Evolutionary conservation across 2,888 invertebrate genomes (phyloP).

Genomic region (Drosophila emarginata): DNA sequence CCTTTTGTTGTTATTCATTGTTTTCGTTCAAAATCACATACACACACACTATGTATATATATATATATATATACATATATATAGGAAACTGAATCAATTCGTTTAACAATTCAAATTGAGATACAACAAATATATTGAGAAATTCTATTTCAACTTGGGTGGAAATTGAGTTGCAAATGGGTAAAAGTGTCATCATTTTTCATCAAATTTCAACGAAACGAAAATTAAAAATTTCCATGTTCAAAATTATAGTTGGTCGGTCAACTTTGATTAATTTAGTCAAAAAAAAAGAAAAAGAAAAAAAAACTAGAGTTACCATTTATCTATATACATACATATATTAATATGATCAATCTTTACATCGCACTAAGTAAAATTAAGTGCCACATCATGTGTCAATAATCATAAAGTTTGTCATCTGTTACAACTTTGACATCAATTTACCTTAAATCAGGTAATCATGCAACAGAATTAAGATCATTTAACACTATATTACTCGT

Average conservation of each 20-base stretch:
- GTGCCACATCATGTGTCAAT: no score
- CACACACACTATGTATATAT: slow-evolving; percentile 17
- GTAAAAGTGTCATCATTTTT: neutral
- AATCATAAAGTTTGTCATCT: no score
- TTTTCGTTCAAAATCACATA: slow-evolving; percentile 40
- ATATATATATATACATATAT: neutral
- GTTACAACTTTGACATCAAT: no score
- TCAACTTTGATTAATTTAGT: neutral
- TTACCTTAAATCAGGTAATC: no score
- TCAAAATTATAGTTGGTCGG: no score
- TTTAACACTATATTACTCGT: no score
- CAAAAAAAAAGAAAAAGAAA: neutral
- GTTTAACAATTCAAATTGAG: slow-evolving; percentile 60
- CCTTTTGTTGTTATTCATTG: slow-evolving; percentile 41
- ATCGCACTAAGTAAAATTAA: no score
- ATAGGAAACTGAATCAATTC: slow-evolving; percentile 54
- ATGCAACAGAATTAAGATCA: no score
- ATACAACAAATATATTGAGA: slow-evolving; percentile 58
- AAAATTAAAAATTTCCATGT: neutral
- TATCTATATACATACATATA: no score
- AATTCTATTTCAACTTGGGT: slow-evolving; percentile 11
- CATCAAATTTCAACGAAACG: neutral
- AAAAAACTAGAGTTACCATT: neutral
- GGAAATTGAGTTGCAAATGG: neutral
- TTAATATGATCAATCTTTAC: no score